A percentile compares a stretch with the other conserved stretches of the same genome.
Evolutionary conservation across 2,888 invertebrate genomes (phyloP).

Genomic region (Eupithecia tripunctaria): DNA sequence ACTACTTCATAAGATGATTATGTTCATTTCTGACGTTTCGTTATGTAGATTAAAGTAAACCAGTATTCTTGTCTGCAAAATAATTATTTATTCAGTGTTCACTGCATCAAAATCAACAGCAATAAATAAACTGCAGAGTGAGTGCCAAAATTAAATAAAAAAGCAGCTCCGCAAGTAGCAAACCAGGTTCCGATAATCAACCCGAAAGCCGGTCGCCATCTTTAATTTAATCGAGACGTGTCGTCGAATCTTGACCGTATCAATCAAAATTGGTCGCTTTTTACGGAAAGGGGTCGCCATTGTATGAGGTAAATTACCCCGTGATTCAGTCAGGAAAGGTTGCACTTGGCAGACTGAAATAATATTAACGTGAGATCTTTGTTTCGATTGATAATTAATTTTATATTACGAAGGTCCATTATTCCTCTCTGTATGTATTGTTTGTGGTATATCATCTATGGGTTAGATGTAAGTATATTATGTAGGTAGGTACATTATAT

Average conservation of each 20-base stretch:
- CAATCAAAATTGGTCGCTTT: conserved; percentile 78
- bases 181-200: conserved; percentile 49
- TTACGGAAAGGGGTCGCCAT: conserved; percentile 51
- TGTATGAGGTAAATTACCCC: conserved; percentile 3
- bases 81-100: conserved; percentile 7
- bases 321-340: not conserved
- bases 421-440: not conserved
- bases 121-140: conserved; percentile 31
- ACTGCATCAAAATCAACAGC: conserved; percentile 3
- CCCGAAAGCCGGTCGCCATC: conserved; percentile 52
- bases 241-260: conserved; percentile 66
- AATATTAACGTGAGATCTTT: not conserved
- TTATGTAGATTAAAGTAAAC: too few relatives aligned
- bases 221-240: conserved; percentile 61
- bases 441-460: not conserved
- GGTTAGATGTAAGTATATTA: too few relatives aligned
- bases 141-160: conserved; percentile 29
- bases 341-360: not conserved
- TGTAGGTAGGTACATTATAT: too few relatives aligned
- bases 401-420: not conserved
- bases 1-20: too few relatives aligned
- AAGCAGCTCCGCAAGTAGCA: conserved; percentile 33
- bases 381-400: not conserved
- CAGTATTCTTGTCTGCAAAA: not conserved
- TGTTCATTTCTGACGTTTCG: too few relatives aligned